Evolutionary conservation across 2,113 vertebrate species (phyloP).

Genomic region (Thamnaconus septentrionalis): DNA sequence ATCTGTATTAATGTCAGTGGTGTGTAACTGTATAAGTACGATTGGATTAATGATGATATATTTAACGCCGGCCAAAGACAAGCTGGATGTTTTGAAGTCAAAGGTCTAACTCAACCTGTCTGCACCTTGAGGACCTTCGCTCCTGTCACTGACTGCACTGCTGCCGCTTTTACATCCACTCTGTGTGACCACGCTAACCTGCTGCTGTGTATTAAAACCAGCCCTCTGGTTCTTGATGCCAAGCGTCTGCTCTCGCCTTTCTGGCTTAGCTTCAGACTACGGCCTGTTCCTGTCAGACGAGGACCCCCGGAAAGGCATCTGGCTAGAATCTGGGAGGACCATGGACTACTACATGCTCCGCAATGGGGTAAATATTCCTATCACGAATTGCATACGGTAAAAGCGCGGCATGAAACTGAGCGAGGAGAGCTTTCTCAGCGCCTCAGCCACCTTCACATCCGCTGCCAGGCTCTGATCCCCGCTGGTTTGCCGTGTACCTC

Average conservation of each 20-base stretch:
- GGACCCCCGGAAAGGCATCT: conserved; percentile 93
- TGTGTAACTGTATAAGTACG: too few relatives aligned
- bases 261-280: conserved; percentile 87
- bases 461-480: conserved; percentile 15
- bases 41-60: too few relatives aligned
- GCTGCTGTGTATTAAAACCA: neutral
- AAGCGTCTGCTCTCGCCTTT: conserved; percentile 3
- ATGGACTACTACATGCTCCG: conserved; percentile 97
- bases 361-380: conserved; percentile 83
- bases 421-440: too few relatives aligned
- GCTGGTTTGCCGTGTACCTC: conserved; percentile 20
- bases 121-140: too few relatives aligned
- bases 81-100: too few relatives aligned
- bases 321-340: conserved; percentile 91
- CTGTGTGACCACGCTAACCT: too few relatives aligned
- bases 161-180: too few relatives aligned
- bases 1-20: too few relatives aligned
- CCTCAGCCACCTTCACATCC: neutral
- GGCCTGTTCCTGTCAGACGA: conserved; percentile 93
- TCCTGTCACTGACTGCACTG: too few relatives aligned
- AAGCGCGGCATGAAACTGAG: too few relatives aligned
- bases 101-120: too few relatives aligned
- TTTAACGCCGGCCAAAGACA: too few relatives aligned
- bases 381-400: neutral
- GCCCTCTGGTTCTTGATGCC: neutral